These are phyloP conservation scores for Syngnathoides biaculeatus DNA, from an alignment of 2,113 vertebrate genomes.

Conservation along the genomic window DNA sequence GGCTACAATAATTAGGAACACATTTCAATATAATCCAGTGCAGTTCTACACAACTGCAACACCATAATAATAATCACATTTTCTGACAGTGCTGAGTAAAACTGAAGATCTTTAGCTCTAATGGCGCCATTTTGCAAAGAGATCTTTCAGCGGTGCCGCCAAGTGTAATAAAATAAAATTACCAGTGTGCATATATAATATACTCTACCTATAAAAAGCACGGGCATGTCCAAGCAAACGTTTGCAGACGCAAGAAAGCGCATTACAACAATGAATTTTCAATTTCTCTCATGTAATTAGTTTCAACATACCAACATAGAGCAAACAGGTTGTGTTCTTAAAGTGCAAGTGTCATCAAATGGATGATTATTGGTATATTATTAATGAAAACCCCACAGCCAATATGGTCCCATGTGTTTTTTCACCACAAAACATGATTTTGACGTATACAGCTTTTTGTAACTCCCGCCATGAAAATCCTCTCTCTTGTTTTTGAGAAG, in stretches of 20 bases:
- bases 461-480: no score
- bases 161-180: background rate
- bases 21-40: background rate
- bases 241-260: background rate
- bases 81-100: background rate
- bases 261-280: constrained; percentile 12
- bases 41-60: background rate
- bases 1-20: background rate
- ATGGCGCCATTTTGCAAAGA: background rate
- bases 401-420: no score
- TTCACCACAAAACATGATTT: no score
- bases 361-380: no score
- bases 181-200: background rate
- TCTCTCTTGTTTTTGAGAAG: no score
- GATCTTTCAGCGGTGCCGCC: background rate
- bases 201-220: background rate
- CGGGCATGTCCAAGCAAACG: background rate
- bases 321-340: constrained; percentile 7
- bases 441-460: no score
- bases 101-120: background rate
- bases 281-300: constrained; percentile 31
- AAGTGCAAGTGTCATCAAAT: no score
- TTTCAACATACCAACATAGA: constrained; percentile 12
- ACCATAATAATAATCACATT: background rate
- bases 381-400: no score